These are phyloP conservation scores for Acrobasis consociella DNA, from an alignment of 2,888 invertebrate genomes.

Conservation along the genomic window DNA sequence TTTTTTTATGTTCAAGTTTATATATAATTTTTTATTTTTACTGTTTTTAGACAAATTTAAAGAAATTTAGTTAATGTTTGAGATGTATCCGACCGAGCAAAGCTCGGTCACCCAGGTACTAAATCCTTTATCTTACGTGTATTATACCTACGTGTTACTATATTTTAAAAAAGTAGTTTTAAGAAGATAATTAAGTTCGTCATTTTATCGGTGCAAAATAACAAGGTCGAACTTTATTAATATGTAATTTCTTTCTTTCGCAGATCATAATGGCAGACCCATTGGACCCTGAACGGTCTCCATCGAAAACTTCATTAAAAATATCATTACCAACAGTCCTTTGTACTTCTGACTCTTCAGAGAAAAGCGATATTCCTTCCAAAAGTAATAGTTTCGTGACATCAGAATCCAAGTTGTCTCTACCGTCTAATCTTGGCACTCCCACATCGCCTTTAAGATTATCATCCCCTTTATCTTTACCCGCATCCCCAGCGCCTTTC, in stretches of 20 bases:
- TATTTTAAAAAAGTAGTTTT: no score
- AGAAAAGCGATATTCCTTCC: conserved; percentile 44
- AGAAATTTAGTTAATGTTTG: no score
- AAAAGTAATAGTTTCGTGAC: conserved; percentile 52
- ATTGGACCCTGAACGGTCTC: conserved; percentile 46
- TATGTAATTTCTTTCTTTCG: conserved; percentile 37
- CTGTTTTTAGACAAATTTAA: no score
- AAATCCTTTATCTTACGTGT: no score
- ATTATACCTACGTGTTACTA: no score
- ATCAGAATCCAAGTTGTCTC: conserved; percentile 68
- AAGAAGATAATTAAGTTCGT: no score
- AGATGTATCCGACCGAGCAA: no score
- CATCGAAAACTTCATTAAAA: conserved; percentile 52
- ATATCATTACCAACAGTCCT: conserved; percentile 69
- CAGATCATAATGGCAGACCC: conserved; percentile 66
- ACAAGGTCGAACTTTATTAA: no score
- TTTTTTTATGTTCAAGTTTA: no score
- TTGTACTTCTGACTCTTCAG: conserved; percentile 55
- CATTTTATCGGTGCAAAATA: no score
- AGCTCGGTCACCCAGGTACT: no score
- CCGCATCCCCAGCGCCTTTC: conserved; percentile 63
- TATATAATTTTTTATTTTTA: no score
- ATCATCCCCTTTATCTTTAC: conserved; percentile 67
- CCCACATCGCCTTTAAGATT: conserved; percentile 67
- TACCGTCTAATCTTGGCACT: conserved; percentile 67